These are phyloP conservation scores for Drosophila demipolita DNA, from an alignment of 2,888 invertebrate genomes.

Conservation along the genomic window DNA sequence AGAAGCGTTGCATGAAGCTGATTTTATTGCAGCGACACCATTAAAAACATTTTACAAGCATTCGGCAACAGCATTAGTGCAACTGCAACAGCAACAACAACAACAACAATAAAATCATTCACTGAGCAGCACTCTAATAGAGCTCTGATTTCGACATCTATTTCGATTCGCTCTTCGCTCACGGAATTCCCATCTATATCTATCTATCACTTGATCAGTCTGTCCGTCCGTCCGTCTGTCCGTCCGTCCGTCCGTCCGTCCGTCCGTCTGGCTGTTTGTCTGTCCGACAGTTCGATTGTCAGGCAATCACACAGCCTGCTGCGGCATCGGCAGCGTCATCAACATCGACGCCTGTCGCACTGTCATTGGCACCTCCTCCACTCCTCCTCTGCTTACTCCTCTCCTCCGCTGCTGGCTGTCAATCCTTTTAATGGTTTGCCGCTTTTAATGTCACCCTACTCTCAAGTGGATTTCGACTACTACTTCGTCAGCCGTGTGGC, in stretches of 20 bases:
- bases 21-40: constrained; percentile 20
- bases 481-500: constrained; percentile 60
- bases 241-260: not conserved
- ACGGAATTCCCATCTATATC: constrained; percentile 28
- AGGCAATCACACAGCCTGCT: constrained; percentile 25
- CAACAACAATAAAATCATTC: constrained; percentile 41
- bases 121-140: constrained; percentile 10
- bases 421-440: constrained; percentile 60
- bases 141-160: constrained; percentile 43
- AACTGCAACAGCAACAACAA: constrained; percentile 44
- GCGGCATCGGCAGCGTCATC: constrained; percentile 6
- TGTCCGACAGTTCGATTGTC: constrained; percentile 3
- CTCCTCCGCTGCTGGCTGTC: constrained; percentile 26
- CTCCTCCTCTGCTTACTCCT: constrained; percentile 6
- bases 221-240: not conserved
- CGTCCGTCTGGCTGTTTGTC: not conserved
- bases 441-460: constrained; percentile 51
- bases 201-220: constrained; percentile 23
- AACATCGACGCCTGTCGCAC: constrained; percentile 33
- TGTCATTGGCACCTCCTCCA: constrained; percentile 33
- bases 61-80: constrained; percentile 66
- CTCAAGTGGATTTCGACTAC: constrained; percentile 67
- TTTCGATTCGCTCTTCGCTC: constrained; percentile 29
- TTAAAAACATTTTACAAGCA: constrained; percentile 70
- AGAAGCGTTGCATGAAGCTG: not conserved